Base-by-base conservation (phyloP, 2,797 vertebrate species). In the Erpetoichthys calabaricus region DNA sequence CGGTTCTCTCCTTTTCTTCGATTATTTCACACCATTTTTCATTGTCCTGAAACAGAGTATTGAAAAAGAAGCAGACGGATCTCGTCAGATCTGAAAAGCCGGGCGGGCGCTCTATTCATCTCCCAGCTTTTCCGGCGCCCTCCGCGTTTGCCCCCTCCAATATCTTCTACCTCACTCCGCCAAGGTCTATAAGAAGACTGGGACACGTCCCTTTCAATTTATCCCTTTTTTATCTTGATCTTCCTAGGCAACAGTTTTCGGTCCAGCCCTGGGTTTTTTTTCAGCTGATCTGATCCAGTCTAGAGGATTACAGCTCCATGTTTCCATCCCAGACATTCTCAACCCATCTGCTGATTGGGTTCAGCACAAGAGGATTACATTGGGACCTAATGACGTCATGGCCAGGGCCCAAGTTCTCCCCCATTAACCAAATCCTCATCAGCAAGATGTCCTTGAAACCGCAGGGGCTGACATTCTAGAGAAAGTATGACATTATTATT, bases 321-420 rank as follows among this genome's bases (percentile, higher is more conserved):
- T 83, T 83, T 76, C 78, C 79, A 82, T 84, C 82, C 82, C 75
- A 80, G 83, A 86, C 81, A 82, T 82, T 78, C 79, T 76, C 74
- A 77, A 85, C 86, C 69, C 86, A 88, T 90, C 89, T 80, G 81
- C 87, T 87, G 90, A 91, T 88, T 85, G 86, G 90, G 80, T 87
- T 89, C 83, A 78, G 85, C 86, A 88, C 89, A 86, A 86, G 82
- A 89, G 88, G 93, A 93, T 95, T 95, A 95, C 88, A 92, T 90
- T 86, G 90, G 87, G 88, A 88, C 89, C 86, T 86, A 81, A 84
- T 98, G 93, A 97, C 94, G 93, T 98, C 92, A 97, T 87, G 88
- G 78, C 82, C 79, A 81, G 77, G 87, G 86, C 90, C 87, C 83
- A 87, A 87, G 83, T 81, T 74, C 78, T 73, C 81, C 73, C 76